phyloP scores from a whole-genome alignment of 2,797 vertebrate genomes.

The Delichon dasypus region DNA sequence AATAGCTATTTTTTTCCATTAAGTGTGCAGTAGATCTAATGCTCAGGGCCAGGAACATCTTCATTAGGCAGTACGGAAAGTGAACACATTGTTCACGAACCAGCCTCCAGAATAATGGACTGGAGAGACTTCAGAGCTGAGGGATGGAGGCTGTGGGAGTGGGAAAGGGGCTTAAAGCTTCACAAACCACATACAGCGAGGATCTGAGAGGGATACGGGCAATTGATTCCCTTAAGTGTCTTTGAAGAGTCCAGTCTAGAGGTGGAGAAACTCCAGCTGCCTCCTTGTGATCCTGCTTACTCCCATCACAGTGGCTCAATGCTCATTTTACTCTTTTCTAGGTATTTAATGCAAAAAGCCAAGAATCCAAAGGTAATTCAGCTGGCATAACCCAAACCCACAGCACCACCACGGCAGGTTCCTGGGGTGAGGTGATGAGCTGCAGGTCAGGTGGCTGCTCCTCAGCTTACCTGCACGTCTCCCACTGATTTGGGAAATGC shows the following conservation, averaged over 20 bases:
- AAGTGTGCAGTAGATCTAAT: background rate
- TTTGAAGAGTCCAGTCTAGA: background rate
- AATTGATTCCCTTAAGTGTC: slow-evolving; percentile 57
- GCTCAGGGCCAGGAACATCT: slow-evolving; percentile 55
- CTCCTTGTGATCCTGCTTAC: background rate
- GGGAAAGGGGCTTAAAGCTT: slow-evolving; percentile 42
- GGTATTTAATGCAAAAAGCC: background rate
- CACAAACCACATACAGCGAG: slow-evolving; percentile 11
- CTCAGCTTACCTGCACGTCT: background rate
- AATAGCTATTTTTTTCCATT: slow-evolving; percentile 24
- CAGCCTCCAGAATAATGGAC: slow-evolving; percentile 51
- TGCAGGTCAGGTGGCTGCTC: background rate
- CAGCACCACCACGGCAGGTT: background rate
- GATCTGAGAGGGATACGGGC: slow-evolving; percentile 38
- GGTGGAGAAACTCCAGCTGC: slow-evolving; percentile 2
- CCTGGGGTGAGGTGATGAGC: background rate
- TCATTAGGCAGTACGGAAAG: slow-evolving; percentile 55
- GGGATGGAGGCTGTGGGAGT: background rate
- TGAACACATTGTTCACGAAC: slow-evolving; percentile 13
- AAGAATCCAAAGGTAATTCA: background rate
- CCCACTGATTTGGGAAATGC: background rate
- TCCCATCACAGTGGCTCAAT: background rate
- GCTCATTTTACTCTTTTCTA: background rate
- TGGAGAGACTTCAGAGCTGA: slow-evolving; percentile 36
- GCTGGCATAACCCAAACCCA: background rate